These are phyloP conservation scores for Stenichneumon culpator DNA, from an alignment of 2,888 invertebrate species.

Conservation along the genomic window DNA sequence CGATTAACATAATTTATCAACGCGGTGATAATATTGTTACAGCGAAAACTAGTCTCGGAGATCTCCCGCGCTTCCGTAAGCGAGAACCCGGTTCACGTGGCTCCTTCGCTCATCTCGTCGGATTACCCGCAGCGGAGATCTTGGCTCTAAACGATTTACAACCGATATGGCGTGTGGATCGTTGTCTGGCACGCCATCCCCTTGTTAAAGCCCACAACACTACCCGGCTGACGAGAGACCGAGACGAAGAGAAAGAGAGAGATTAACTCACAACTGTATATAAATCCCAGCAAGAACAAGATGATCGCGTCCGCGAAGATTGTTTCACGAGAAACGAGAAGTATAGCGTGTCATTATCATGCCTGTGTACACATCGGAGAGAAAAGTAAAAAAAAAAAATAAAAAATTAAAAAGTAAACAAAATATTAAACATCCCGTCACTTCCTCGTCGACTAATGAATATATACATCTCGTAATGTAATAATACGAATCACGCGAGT, in stretches of 20 bases:
- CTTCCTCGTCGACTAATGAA: constrained; percentile 6
- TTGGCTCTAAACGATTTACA: constrained; percentile 70
- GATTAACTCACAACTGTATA: constrained; percentile 14
- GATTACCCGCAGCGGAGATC: constrained; percentile 50
- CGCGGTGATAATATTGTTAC: not conserved
- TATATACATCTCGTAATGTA: constrained; percentile 22
- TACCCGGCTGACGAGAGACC: constrained; percentile 34
- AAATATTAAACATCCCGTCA: not conserved
- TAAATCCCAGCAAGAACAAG: constrained; percentile 27
- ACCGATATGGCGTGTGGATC: constrained; percentile 67
- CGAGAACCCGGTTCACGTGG: constrained; percentile 11
- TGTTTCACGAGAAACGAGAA: constrained; percentile 34
- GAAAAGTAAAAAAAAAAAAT: constrained; percentile 1
- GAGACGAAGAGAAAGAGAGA: not conserved
- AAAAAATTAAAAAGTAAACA: not conserved
- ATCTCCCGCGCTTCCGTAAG: constrained; percentile 57
- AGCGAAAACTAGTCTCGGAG: not conserved
- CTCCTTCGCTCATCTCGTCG: constrained; percentile 21
- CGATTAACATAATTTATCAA: not conserved
- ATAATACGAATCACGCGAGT: constrained; percentile 48
- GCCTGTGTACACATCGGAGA: not conserved
- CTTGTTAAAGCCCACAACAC: constrained; percentile 61
- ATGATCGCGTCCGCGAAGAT: constrained; percentile 31
- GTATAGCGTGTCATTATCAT: constrained; percentile 3
- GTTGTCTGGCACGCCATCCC: constrained; percentile 67